Base-by-base conservation (phyloP, 1,140 invertebrate species). In the Sinonovacula constricta region DNA sequence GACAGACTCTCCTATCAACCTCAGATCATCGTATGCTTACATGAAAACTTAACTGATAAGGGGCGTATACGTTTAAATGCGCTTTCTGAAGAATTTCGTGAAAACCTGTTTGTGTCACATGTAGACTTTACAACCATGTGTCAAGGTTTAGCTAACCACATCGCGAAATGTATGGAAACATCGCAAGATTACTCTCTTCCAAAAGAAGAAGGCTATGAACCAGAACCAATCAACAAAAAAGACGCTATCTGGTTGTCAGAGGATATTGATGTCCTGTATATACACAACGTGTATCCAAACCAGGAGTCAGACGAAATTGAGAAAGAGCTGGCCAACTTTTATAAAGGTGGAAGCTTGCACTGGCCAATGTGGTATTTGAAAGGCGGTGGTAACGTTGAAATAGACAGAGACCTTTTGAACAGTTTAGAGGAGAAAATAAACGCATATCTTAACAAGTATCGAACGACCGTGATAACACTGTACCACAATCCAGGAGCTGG, bases 211-310 rank as follows among this genome's bases (percentile, higher is more conserved):
- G 59, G 45, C 3, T 56, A 15, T 30, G 15, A 26, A n/a, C 28
- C 56, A 7, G 36, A 30, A 14, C 33, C 26, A 1, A 75, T 86
- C 26, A 59, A 60, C 4, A 68, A 80, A 24, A 67, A 79, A 36
- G 75, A 83, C 3, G 81, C 76, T 51, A 67, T 62, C 18, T 82
- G 80, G 83, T 45, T 86, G 10, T 71, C 28, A 33, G 83, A 86
- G 68, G 79, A 85, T 53, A 59, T 85, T 45, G 79, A 85, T 26
- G 80, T 86, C 3, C 60, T 86, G 18, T 86, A 77, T 45, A 31
- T 79, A 3, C 45, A 76, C 15, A 81, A 72, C 60, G 70, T 78
- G 26, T 79, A 66, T 2, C 75, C 79, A 45, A 15, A 28, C n/a
- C 49, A 59, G 31, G 3, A 36, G 31, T 72, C 81, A 28, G 67